Conservation (phyloP, 2,113 vertebrate genomes). For the Rafetus swinhoei region DNA sequence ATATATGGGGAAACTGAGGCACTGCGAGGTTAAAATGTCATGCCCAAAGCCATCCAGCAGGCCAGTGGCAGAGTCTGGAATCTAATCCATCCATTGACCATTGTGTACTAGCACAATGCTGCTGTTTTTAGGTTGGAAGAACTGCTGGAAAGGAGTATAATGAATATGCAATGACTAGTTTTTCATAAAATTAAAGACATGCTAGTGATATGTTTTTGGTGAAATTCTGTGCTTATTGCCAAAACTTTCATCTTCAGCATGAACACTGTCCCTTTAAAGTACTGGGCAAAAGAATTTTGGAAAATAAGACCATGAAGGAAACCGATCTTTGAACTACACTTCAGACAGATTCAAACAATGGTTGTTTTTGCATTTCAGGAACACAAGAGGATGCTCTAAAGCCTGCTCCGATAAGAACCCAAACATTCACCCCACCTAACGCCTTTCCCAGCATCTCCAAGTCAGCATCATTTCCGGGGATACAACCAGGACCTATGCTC, state of each 20-base stretch:
- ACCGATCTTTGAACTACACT: background rate
- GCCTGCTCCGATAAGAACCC: slow-evolving; percentile 41
- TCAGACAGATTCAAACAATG: background rate
- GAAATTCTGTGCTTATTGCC: background rate
- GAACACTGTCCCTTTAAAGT: background rate
- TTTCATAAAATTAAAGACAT: background rate
- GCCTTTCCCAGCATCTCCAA: slow-evolving; percentile 14
- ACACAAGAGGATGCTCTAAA: slow-evolving; percentile 62
- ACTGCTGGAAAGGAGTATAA: background rate
- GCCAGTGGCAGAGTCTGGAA: background rate
- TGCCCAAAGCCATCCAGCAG: background rate
- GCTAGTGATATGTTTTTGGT: background rate
- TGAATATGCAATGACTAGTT: background rate
- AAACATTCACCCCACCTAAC: slow-evolving; percentile 45
- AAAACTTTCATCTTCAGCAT: background rate
- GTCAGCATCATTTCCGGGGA: background rate
- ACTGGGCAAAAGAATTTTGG: background rate
- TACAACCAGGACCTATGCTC: background rate
- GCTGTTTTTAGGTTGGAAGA: background rate
- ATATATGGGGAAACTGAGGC: background rate
- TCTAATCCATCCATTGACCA: background rate
- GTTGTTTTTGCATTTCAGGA: slow-evolving; percentile 64
- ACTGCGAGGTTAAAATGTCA: background rate
- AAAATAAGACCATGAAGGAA: background rate
- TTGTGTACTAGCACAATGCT: background rate